Conservation (phyloP, 1,140 invertebrate species). For the Mya arenaria region DNA sequence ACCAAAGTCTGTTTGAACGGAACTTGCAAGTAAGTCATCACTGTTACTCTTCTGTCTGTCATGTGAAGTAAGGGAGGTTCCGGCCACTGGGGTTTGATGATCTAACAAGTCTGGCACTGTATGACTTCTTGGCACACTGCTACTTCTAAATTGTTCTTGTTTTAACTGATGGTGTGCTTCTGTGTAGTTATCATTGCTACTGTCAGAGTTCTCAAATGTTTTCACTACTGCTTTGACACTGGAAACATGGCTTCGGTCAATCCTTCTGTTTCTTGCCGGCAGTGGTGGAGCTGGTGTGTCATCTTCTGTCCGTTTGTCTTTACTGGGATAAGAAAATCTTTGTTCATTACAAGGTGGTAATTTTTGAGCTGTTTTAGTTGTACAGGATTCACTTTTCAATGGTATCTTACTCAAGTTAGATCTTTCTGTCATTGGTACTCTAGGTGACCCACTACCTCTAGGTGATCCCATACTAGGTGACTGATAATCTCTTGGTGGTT, state of each 20-base stretch:
- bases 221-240: neutral
- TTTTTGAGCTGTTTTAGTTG: no score
- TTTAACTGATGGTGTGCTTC: neutral
- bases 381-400: no score
- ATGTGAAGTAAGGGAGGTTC: neutral
- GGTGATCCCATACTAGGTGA: no score
- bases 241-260: neutral
- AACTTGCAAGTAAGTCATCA: neutral
- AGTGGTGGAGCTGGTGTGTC: neutral
- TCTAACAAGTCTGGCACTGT: conserved; percentile 19
- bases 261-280: neutral
- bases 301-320: no score
- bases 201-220: neutral
- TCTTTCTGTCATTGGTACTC: no score
- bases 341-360: no score
- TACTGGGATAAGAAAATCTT: no score
- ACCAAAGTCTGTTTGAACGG: neutral
- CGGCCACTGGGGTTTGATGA: neutral
- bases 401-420: no score
- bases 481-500: no score
- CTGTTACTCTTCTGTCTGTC: conserved; percentile 14
- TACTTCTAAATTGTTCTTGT: neutral
- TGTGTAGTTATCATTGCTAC: no score
- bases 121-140: neutral
- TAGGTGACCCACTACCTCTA: no score